These are phyloP conservation scores for Eospalax fontanierii DNA, from an alignment of 2,797 vertebrate species.

Conservation along the genomic window DNA sequence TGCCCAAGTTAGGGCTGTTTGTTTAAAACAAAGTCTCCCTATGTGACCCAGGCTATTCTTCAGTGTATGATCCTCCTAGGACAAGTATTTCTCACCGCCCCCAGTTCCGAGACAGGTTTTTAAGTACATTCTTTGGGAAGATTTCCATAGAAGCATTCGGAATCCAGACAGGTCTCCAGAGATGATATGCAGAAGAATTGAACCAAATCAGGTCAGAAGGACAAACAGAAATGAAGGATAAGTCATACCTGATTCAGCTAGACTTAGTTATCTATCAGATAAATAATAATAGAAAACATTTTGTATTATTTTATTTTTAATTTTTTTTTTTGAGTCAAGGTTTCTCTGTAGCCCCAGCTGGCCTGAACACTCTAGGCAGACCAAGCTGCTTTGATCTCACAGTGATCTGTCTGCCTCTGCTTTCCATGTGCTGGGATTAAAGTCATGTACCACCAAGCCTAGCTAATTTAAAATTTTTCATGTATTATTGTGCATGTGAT, in stretches of 20 bases:
- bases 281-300: slow-evolving; percentile 40
- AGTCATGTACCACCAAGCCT: no score
- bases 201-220: not conserved
- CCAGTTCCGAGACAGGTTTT: not conserved
- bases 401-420: no score
- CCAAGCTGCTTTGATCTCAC: no score
- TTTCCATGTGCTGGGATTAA: no score
- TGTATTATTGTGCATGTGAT: no score
- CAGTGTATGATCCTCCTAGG: not conserved
- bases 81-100: not conserved
- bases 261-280: slow-evolving; percentile 29
- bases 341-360: no score
- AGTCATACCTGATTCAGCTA: slow-evolving; percentile 21
- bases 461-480: no score
- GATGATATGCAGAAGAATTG: not conserved
- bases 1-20: not conserved
- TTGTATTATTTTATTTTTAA: slow-evolving; percentile 27
- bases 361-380: no score
- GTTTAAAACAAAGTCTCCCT: not conserved
- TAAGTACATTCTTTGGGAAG: slow-evolving; percentile 31
- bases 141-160: slow-evolving; percentile 42
- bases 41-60: not conserved
- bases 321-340: no score
- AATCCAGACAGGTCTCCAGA: slow-evolving; percentile 35
- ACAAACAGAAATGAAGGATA: not conserved